phyloP scores from a whole-genome alignment of 2,113 vertebrate species.

The Tor tambroides region DNA sequence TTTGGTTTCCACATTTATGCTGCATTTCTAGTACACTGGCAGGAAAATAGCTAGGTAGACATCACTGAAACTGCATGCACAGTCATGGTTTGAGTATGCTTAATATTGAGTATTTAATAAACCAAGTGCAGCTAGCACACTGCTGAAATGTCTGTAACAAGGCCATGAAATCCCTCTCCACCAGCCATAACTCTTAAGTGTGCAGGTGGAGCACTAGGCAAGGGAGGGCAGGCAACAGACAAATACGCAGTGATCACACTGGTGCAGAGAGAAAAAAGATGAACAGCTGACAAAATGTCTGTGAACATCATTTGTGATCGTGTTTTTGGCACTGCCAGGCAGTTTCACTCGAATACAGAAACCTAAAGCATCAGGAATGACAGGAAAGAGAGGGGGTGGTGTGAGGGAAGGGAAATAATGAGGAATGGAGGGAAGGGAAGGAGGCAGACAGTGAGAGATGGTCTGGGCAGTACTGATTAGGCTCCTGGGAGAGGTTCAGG shows the following conservation, averaged over 20 bases:
- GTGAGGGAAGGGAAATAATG: constrained; percentile 45
- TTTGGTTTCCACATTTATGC: constrained; percentile 54
- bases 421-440: neutral
- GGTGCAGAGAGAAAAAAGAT: neutral
- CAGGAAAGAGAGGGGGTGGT: constrained; percentile 20
- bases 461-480: constrained; percentile 72
- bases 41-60: neutral
- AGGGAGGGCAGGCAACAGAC: neutral
- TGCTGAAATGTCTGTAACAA: constrained; percentile 9
- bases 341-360: neutral
- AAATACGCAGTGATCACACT: neutral
- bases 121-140: constrained; percentile 6
- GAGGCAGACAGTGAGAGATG: constrained; percentile 23
- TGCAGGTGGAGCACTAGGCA: constrained; percentile 1
- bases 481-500: constrained; percentile 63
- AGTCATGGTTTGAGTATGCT: neutral
- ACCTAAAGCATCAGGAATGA: constrained; percentile 29
- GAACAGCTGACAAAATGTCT: constrained; percentile 5
- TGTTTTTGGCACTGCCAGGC: constrained; percentile 5
- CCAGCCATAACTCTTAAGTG: neutral
- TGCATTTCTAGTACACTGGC: constrained; percentile 30
- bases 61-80: neutral
- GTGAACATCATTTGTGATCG: neutral
- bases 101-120: constrained; percentile 23
- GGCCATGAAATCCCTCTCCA: constrained; percentile 39